phyloP scores from a whole-genome alignment of 2,888 invertebrate species.

The Tetanocera ferruginea region DNA sequence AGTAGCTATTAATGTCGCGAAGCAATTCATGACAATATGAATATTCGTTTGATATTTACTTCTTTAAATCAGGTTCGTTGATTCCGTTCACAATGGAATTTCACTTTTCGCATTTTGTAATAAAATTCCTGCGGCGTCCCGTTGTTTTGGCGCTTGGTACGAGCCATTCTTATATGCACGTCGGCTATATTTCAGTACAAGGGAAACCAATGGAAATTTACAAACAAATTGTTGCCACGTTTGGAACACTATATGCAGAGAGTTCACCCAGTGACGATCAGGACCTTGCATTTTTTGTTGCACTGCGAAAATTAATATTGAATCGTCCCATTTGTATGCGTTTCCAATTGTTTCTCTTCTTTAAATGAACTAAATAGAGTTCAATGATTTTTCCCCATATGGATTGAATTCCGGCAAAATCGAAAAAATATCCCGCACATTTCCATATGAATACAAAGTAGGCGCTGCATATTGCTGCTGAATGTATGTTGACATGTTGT shows the following conservation, averaged over 20 bases:
- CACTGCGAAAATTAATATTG: no score
- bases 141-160: no score
- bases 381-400: conserved; percentile 26
- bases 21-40: conserved; percentile 33
- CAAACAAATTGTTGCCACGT: conserved; percentile 10
- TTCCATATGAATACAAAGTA: conserved; percentile 31
- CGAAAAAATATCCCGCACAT: no score
- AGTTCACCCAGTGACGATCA: no score
- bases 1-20: conserved; percentile 36
- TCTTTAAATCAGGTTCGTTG: conserved; percentile 31
- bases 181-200: no score
- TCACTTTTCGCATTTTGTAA: no score
- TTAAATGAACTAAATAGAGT: conserved; percentile 37
- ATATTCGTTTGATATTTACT: conserved; percentile 40
- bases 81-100: no score
- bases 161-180: no score
- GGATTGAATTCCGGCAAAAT: no score
- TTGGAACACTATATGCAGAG: no score
- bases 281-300: conserved; percentile 38
- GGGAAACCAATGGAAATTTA: conserved; percentile 6
- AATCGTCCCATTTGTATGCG: conserved; percentile 41
- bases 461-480: neutral
- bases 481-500: no score
- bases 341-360: conserved; percentile 29
- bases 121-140: no score